These are phyloP conservation scores for Zenarchopterus dispar DNA, from an alignment of 2,797 vertebrate genomes.

Conservation along the genomic window DNA sequence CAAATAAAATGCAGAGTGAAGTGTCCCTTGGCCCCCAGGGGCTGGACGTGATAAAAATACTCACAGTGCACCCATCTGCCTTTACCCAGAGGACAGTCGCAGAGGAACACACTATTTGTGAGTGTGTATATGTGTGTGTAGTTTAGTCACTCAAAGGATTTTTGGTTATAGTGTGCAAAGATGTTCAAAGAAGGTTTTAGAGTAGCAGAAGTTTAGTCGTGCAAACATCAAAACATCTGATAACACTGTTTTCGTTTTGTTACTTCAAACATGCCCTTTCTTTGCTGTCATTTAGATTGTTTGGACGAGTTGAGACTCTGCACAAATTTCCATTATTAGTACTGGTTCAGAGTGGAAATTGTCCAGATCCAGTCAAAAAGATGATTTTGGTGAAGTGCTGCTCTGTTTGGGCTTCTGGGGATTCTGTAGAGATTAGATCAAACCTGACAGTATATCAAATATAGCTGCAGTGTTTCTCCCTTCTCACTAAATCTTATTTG, in stretches of 20 bases:
- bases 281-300: conserved; percentile 14
- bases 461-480: conserved; percentile 32
- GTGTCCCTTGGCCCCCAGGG: conserved; percentile 46
- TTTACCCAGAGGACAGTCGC: conserved; percentile 27
- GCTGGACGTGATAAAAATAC: conserved; percentile 67
- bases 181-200: conserved; percentile 3
- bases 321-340: conserved; percentile 18
- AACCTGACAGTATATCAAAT: conserved; percentile 55
- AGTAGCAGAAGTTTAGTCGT: background rate
- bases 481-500: conserved; percentile 29
- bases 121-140: conserved; percentile 11
- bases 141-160: conserved; percentile 12
- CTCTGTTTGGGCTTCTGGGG: conserved; percentile 16
- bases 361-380: conserved; percentile 32
- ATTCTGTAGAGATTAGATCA: conserved; percentile 37
- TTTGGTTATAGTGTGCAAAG: background rate
- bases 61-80: conserved; percentile 56
- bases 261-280: conserved; percentile 4
- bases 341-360: conserved; percentile 27
- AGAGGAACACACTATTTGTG: conserved; percentile 30
- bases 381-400: conserved; percentile 26
- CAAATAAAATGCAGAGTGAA: conserved; percentile 57
- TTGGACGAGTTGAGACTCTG: conserved; percentile 26
- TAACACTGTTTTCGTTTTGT: conserved; percentile 29
- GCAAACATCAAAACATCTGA: conserved; percentile 27